Conservation (phyloP, 2,888 invertebrate genomes). For the Eucriotettix oculatus region DNA sequence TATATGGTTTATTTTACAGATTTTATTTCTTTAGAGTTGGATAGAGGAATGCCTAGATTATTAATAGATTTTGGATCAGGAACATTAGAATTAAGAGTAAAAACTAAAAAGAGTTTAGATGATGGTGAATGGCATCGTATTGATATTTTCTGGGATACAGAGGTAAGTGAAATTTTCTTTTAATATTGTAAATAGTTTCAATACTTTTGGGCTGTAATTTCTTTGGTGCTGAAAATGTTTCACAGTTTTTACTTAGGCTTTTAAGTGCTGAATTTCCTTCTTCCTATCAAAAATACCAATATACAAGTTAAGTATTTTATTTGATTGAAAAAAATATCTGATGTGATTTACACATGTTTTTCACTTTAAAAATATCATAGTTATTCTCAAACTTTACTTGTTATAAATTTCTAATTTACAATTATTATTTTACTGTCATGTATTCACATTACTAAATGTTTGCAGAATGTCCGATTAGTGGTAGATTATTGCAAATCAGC, state of each 20-base stretch:
- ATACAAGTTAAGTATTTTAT: background rate
- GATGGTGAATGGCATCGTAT: slow-evolving; percentile 98
- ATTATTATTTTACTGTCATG: background rate
- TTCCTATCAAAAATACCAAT: no score
- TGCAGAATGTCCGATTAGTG: slow-evolving; percentile 66
- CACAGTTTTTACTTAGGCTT: no score
- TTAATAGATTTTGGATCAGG: slow-evolving; percentile 91
- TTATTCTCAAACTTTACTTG: background rate
- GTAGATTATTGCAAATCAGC: slow-evolving; percentile 88
- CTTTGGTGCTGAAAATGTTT: no score
- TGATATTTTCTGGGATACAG: slow-evolving; percentile 90
- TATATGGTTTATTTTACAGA: slow-evolving; percentile 31
- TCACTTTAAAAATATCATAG: no score
- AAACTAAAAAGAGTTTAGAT: slow-evolving; percentile 70
- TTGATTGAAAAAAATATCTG: background rate
- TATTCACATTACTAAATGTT: background rate
- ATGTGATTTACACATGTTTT: no score
- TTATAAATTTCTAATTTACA: background rate
- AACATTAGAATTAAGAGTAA: slow-evolving; percentile 68
- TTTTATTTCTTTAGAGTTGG: slow-evolving; percentile 85
- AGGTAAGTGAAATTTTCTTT: slow-evolving; percentile 26
- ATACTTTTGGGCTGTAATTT: no score
- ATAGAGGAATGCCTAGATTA: slow-evolving; percentile 77
- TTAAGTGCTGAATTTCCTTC: no score
- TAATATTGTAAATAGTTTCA: no score